These are phyloP conservation scores for Holacanthella duospinosa DNA, from an alignment of 2,888 invertebrate species.

Conservation along the genomic window DNA sequence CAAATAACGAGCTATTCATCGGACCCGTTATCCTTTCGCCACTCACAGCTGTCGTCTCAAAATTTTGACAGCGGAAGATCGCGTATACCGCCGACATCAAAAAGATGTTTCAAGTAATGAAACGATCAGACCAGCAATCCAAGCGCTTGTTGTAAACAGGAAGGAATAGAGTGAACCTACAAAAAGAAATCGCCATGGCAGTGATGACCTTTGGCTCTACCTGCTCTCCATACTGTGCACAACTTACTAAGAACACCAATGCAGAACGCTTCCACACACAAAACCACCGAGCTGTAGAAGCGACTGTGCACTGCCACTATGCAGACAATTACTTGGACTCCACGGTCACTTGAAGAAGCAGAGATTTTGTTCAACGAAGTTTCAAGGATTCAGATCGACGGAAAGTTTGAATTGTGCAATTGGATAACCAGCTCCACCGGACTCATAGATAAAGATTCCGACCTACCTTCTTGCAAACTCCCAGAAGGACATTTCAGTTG, in stretches of 20 bases:
- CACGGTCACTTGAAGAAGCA: constrained; percentile 9
- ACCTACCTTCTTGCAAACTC: not conserved
- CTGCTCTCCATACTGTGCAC: constrained; percentile 16
- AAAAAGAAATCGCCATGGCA: constrained; percentile 8
- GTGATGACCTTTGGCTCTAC: constrained; percentile 19
- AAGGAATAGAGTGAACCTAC: not conserved
- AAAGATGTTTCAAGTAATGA: constrained; percentile 23
- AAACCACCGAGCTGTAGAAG: constrained; percentile 10
- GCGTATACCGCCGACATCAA: constrained; percentile 17
- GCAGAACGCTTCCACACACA: constrained; percentile 8
- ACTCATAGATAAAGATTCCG: constrained; percentile 8
- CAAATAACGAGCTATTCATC: constrained; percentile 20
- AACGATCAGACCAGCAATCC: constrained; percentile 14
- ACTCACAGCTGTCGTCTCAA: constrained; percentile 14
- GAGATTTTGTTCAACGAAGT: constrained; percentile 10
- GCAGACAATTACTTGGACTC: constrained; percentile 13
- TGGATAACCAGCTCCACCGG: constrained; percentile 10
- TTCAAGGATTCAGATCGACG: not conserved
- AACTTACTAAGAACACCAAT: constrained; percentile 16
- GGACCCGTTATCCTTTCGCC: constrained; percentile 21
- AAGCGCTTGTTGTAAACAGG: constrained; percentile 20
- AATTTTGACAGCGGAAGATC: constrained; percentile 16
- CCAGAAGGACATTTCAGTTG: not conserved
- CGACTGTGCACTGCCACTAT: not conserved
- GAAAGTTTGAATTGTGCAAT: constrained; percentile 4